Conservation (phyloP, 2,888 invertebrate species). For the Orthosia incerta region DNA sequence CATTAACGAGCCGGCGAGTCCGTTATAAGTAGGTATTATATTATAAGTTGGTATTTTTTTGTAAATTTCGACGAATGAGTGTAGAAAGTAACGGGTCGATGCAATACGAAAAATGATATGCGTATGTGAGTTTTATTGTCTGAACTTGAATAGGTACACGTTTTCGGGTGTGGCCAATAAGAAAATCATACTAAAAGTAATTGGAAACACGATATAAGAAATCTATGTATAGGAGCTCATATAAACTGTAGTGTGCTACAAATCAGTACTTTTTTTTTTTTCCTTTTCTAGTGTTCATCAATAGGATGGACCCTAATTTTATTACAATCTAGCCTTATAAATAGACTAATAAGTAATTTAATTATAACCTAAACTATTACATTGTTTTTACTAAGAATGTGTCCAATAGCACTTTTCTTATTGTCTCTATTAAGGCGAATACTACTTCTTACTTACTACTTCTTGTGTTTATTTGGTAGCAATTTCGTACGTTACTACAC, state of each 20-base stretch:
- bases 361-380: no score
- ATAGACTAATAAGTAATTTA: no score
- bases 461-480: no score
- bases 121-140: constrained; percentile 8
- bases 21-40: constrained; percentile 58
- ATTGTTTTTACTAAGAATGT: no score
- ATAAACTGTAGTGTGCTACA: background rate
- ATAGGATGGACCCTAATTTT: no score
- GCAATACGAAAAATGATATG: constrained; percentile 22
- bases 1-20: constrained; percentile 49
- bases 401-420: no score
- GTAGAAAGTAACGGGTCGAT: constrained; percentile 53
- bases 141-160: background rate
- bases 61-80: constrained; percentile 51
- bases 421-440: no score
- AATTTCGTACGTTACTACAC: no score
- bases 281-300: no score
- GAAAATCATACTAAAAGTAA: background rate
- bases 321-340: no score
- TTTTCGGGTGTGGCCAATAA: background rate
- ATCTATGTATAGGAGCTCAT: background rate
- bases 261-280: no score
- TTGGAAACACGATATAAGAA: background rate
- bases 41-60: constrained; percentile 64
- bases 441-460: no score